A percentile compares a stretch with the other conserved stretches of the same genome.
phyloP scores from a whole-genome alignment of 2,888 invertebrate genomes.

The Pristionchus maxplancki region DNA sequence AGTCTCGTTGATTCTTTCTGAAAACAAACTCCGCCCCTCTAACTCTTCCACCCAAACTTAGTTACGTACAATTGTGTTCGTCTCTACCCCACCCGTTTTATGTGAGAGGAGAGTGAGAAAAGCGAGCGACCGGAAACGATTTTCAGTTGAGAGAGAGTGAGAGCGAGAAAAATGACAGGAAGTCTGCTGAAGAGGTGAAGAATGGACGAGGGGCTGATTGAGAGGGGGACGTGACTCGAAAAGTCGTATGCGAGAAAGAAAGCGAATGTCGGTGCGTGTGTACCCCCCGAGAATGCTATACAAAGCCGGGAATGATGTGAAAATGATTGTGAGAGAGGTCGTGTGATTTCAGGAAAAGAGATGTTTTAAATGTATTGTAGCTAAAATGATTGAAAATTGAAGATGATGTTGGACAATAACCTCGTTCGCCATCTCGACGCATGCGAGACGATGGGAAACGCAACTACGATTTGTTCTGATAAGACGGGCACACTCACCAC shows the following conservation, averaged over 20 bases:
- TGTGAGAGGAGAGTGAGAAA: not conserved
- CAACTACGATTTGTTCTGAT: slow-evolving; percentile 81
- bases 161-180: slow-evolving; percentile 27
- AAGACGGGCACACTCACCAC: slow-evolving; percentile 82
- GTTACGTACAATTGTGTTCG: not conserved
- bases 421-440: slow-evolving; percentile 81
- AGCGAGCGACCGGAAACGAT: slow-evolving; percentile 16
- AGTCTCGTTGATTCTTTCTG: not conserved
- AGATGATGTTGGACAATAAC: slow-evolving; percentile 81
- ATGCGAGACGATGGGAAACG: slow-evolving; percentile 82
- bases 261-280: not conserved
- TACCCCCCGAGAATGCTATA: not conserved
- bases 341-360: no score
- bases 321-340: no score
- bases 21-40: no score
- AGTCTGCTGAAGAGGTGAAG: not conserved
- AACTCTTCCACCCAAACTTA: no score
- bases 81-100: not conserved
- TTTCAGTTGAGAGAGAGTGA: slow-evolving; percentile 23
- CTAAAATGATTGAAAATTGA: not conserved
- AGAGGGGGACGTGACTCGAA: not conserved
- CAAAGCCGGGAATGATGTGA: no score
- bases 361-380: no score
- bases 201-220: not conserved
- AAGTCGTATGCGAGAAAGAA: not conserved